These are phyloP conservation scores for Scaptomyza polygonia DNA, from an alignment of 2,888 invertebrate genomes.

Conservation along the genomic window DNA sequence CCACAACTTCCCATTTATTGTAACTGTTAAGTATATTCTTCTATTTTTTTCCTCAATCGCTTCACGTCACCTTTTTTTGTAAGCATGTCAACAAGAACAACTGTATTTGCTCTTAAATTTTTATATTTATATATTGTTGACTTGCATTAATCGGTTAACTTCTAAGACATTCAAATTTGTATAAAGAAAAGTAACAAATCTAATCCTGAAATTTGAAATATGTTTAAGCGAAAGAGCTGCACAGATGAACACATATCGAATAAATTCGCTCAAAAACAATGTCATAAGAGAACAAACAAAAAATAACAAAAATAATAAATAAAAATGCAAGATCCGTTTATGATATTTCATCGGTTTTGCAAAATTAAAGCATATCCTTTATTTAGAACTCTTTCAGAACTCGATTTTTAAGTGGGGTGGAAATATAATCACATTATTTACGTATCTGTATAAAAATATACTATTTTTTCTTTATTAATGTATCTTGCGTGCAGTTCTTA, in stretches of 20 bases:
- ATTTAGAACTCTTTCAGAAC: slow-evolving; percentile 45
- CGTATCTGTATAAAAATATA: slow-evolving; percentile 33
- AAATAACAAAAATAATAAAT: slow-evolving; percentile 4
- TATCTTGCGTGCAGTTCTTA: slow-evolving; percentile 1
- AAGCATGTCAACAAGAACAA: slow-evolving; percentile 32
- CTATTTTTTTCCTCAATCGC: slow-evolving; percentile 19
- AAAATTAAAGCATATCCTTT: slow-evolving; percentile 58
- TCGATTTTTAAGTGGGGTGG: slow-evolving; percentile 18
- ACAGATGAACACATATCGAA: slow-evolving; percentile 13
- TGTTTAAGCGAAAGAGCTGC: slow-evolving; percentile 36
- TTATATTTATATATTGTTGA: slow-evolving; percentile 7
- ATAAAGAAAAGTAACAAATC: slow-evolving; percentile 16
- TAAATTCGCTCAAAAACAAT: slow-evolving; percentile 1
- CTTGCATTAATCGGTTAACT: slow-evolving; percentile 20
- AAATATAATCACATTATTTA: slow-evolving; percentile 41
- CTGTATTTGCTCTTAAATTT: slow-evolving; percentile 6
- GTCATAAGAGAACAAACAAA: no score
- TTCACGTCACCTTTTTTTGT: slow-evolving; percentile 48
- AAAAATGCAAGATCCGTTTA: slow-evolving; percentile 34
- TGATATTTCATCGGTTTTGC: slow-evolving; percentile 38
- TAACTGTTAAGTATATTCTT: slow-evolving; percentile 49
- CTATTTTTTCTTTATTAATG: background rate
- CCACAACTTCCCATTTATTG: slow-evolving; percentile 29
- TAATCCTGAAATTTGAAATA: slow-evolving; percentile 32
- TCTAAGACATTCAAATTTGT: slow-evolving; percentile 20